Percentiles rank a stretch among this genome's conserved stretches.
phyloP scores from a whole-genome alignment of 2,113 vertebrate genomes.

The Cebidichthys violaceus region DNA sequence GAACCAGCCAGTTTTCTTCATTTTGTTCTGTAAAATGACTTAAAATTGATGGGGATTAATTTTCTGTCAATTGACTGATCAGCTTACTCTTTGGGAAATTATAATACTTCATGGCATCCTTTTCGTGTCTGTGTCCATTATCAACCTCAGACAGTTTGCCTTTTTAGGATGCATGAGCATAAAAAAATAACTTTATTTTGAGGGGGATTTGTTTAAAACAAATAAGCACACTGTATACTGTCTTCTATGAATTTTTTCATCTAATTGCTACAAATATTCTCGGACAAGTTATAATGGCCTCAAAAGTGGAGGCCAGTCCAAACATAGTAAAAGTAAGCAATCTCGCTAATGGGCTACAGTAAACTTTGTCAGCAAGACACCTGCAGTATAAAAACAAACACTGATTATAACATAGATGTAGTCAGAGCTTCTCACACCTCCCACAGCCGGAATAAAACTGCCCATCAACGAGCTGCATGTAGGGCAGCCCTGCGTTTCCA shows the following conservation, averaged over 20 bases:
- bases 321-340: not conserved
- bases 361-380: not conserved
- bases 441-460: conserved; percentile 33
- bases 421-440: conserved; percentile 49
- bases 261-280: not conserved
- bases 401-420: conserved; percentile 16
- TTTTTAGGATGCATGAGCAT: not conserved
- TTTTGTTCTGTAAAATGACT: not conserved
- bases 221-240: not conserved
- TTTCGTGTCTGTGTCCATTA: not conserved
- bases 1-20: not conserved
- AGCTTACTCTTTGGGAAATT: not conserved
- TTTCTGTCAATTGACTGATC: not conserved
- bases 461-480: conserved; percentile 22
- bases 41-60: no score
- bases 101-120: not conserved
- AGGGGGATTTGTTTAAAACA: not conserved
- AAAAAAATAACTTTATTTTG: not conserved
- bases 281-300: not conserved
- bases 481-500: conserved; percentile 12
- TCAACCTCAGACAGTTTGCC: not conserved
- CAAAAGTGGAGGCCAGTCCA: not conserved
- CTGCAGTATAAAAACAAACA: not conserved
- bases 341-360: not conserved
- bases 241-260: not conserved